Evolutionary conservation across 2,888 invertebrate genomes (phyloP), one percentile per base, ranked within the genome.

Genomic region (Phoronis australis): DNA sequence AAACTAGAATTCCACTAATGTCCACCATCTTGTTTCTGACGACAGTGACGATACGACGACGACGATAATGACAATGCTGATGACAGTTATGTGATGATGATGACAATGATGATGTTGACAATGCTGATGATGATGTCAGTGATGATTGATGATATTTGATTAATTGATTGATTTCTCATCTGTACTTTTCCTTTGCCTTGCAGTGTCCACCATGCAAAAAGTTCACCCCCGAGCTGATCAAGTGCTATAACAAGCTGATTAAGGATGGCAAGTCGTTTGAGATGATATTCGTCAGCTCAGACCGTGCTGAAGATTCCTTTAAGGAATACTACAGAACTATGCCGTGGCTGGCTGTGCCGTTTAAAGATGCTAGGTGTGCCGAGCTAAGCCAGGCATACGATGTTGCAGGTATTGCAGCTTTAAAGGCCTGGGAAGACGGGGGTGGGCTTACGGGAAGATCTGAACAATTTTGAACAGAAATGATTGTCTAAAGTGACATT

Each of bases 171-270:
- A 35, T 12, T 12, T n/a, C 9, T 35, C n/a, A 12, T 12, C n/a
- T 35, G n/a, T n/a, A n/a, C n/a, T 20, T 22, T 44, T 24, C 41
- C 40, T 25, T 44, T 51, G 22, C 26, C 47, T 79, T 81, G 38
- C 79, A 90, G 90, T 90, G 90, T 71, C 90, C 90, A 0, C 90
- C 91, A 0, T 90, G 90, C 72, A 83, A 87, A 66, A 85, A 87
- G 12, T 90, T 91, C 76, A 86, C 88, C 0, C 87, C 88, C 3
- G 85, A 86, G 64, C 80, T 91, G 53, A 82, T 85, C 57, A 82
- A 85, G n/a, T 84, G 86, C 42, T 86, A 90, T 68, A 78, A 84
- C 4, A 82, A 85, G 47, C 82, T 90, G 59, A 82, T 84, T 63
- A 83, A 85, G 44, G 79, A 83, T 22, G 83, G 86, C 31, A 62